Evolutionary conservation across 2,113 vertebrate species (phyloP).

Genomic region (Leiothrix lutea): DNA sequence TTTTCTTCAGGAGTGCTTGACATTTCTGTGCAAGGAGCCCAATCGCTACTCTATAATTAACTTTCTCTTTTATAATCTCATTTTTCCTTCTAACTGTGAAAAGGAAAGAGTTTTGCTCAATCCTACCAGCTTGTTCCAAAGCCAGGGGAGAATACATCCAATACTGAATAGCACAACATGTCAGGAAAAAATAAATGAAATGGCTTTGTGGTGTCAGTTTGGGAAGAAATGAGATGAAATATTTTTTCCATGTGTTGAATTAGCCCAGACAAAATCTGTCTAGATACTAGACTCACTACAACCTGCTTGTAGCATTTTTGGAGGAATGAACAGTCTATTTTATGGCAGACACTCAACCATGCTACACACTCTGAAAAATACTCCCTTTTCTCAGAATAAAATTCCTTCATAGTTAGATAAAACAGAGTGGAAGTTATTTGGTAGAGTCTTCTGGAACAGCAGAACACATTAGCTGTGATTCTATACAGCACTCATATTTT

Average conservation of each 20-base stretch:
- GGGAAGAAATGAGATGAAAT: conserved; percentile 18
- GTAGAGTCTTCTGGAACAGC: neutral
- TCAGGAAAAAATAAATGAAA: conserved; percentile 36
- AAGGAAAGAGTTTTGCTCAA: neutral
- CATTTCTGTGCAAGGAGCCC: neutral
- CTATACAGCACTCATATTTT: neutral
- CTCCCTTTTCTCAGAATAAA: conserved; percentile 28
- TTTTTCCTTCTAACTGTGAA: neutral
- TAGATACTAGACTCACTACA: neutral
- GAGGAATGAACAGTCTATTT: neutral
- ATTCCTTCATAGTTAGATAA: conserved; percentile 15
- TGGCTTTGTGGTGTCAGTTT: neutral
- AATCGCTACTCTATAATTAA: neutral
- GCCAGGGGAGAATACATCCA: neutral
- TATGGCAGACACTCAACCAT: conserved; percentile 26
- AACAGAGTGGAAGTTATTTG: neutral
- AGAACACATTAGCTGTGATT: neutral
- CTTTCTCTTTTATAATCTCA: neutral
- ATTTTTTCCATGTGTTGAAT: conserved; percentile 26
- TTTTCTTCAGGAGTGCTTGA: neutral
- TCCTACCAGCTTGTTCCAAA: neutral
- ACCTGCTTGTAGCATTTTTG: conserved; percentile 5
- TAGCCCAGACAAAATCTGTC: conserved; percentile 26
- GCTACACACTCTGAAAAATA: conserved; percentile 3
- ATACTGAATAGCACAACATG: neutral